Evolutionary conservation across 2,888 invertebrate species (phyloP).

Genomic region (Azorinus chamasolen): DNA sequence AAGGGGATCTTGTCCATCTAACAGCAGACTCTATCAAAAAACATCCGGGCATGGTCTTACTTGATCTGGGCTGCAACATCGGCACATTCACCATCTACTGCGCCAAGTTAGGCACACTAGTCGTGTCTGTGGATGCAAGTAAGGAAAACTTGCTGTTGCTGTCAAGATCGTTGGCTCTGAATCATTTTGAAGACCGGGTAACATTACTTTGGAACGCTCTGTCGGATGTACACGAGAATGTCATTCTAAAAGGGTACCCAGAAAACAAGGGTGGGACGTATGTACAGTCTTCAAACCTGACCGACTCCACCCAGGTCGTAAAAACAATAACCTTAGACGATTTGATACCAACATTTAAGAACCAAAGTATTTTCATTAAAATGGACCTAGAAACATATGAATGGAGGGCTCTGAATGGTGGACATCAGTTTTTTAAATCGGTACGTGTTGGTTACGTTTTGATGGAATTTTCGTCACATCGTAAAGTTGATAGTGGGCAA

Average conservation of each 20-base stretch:
- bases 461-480: slow-evolving; percentile 61
- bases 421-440: slow-evolving; percentile 65
- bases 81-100: slow-evolving; percentile 67
- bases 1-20: too few relatives aligned
- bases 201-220: slow-evolving; percentile 72
- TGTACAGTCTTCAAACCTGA: slow-evolving; percentile 36
- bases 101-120: slow-evolving; percentile 61
- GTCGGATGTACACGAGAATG: slow-evolving; percentile 61
- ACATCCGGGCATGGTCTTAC: slow-evolving; percentile 5
- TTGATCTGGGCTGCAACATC: slow-evolving; percentile 72
- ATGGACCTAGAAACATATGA: slow-evolving; percentile 78
- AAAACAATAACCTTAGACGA: slow-evolving; percentile 70
- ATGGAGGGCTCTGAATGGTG: slow-evolving; percentile 65
- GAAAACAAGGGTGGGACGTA: slow-evolving; percentile 71
- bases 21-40: too few relatives aligned
- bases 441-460: slow-evolving; percentile 70
- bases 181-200: slow-evolving; percentile 49
- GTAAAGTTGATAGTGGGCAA: too few relatives aligned
- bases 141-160: slow-evolving; percentile 54
- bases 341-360: slow-evolving; percentile 54
- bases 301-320: slow-evolving; percentile 19
- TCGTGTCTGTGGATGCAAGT: slow-evolving; percentile 66
- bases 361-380: slow-evolving; percentile 71
- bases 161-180: slow-evolving; percentile 61
- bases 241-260: slow-evolving; percentile 52